Base-by-base conservation (phyloP, 92 coral and sea anemone genomes). In the Phenganax marumi region DNA sequence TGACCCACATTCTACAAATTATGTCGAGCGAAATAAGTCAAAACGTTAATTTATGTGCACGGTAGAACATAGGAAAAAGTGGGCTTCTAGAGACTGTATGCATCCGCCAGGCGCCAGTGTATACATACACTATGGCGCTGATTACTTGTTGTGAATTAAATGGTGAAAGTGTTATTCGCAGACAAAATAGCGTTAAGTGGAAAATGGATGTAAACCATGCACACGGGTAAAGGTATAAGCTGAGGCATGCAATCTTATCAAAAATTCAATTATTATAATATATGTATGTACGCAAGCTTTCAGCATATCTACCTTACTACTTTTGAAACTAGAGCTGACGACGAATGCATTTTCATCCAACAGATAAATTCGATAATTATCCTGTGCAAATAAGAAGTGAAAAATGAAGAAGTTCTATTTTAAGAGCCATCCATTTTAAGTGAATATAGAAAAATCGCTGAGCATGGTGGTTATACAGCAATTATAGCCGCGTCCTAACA, bases 311-410 rank as follows among this genome's bases (percentile, higher is more conserved):
- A 77, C 81, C 70, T 64, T 25, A 17, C 26, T 56, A 24, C 23
- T 56, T 54, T 77, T 77, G 17, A 61, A 16, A 78, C 60, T 78
- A 14, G 83, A 78, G 47, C 83, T 78, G 60, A 78, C 73, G 19
- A 78, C 50, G 52, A 78, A 78, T 16, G 83, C 83, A 78, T 78
- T 78, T 78, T 78, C 83, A 47, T 78, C 83, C 72, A 78, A 16
- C 7, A 78, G 83, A 78, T 78, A 78, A 13, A 78, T 72, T 0
- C 63, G 83, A 50, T 78, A 78, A 8, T 23, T 43, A 63, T 78
- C 73, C 83, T 78, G 25, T 6, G 1, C 22, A 8, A 14, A 53
- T 53, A 72, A 3, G 48, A 48, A 11, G 24, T 11, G 47, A 25
- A 19, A 17, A 19, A 69, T 65, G 18, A 17, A 33, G 3, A 17